Evolutionary conservation across 2,888 invertebrate genomes (phyloP).

Genomic region (Drosophila helvetica): DNA sequence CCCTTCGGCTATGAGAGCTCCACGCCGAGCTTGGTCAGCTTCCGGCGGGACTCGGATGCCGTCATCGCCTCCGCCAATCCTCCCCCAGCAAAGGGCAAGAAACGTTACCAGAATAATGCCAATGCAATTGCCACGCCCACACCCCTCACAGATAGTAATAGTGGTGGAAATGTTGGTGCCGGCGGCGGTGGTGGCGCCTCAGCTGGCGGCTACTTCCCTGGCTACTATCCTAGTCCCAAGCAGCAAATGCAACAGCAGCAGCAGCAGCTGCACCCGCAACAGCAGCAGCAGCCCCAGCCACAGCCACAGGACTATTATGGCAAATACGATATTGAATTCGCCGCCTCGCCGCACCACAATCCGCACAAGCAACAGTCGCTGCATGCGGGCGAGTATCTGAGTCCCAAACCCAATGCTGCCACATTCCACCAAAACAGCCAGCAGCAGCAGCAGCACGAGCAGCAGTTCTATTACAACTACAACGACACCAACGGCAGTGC

Average conservation of each 20-base stretch:
- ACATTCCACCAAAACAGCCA: slow-evolving; percentile 74
- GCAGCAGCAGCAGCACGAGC: slow-evolving; percentile 77
- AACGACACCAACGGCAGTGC: slow-evolving; percentile 73
- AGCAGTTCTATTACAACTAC: slow-evolving; percentile 81
- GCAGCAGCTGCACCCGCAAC: slow-evolving; percentile 55
- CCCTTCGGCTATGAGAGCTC: slow-evolving; percentile 82
- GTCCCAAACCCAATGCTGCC: slow-evolving; percentile 76
- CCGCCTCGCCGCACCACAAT: slow-evolving; percentile 65
- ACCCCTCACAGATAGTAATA: slow-evolving; percentile 35
- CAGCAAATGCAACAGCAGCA: slow-evolving; percentile 66
- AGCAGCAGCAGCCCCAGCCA: slow-evolving; percentile 58
- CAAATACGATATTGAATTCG: slow-evolving; percentile 83
- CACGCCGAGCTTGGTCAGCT: slow-evolving; percentile 63
- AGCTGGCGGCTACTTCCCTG: slow-evolving; percentile 74
- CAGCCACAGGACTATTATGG: slow-evolving; percentile 82
- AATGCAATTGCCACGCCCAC: slow-evolving; percentile 56
- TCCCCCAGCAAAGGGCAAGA: slow-evolving; percentile 64
- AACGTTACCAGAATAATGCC: slow-evolving; percentile 69
- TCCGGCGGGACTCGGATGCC: slow-evolving; percentile 73
- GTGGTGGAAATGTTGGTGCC: slow-evolving; percentile 18
- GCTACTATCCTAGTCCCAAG: slow-evolving; percentile 77
- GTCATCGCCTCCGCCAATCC: slow-evolving; percentile 62
- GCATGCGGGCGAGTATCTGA: slow-evolving; percentile 75
- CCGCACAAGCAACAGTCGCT: slow-evolving; percentile 64
- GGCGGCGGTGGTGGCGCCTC: slow-evolving; percentile 12